phyloP scores from a whole-genome alignment of 1,140 invertebrate species.

The Solenopsis fugax region DNA sequence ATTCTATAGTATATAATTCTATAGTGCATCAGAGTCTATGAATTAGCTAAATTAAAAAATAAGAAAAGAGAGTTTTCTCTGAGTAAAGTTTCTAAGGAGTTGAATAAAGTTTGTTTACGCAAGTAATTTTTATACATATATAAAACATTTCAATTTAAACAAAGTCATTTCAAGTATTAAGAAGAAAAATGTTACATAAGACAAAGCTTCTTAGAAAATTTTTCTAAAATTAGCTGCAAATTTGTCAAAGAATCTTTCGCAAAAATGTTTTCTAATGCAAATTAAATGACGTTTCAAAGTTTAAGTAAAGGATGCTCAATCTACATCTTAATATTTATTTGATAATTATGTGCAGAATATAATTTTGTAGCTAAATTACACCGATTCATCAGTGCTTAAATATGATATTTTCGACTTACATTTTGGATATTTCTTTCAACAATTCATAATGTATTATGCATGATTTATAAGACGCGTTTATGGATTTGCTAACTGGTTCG shows the following conservation, averaged over 20 bases:
- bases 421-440: neutral
- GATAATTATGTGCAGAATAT: neutral
- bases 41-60: neutral
- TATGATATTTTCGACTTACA: neutral
- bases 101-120: neutral
- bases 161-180: neutral
- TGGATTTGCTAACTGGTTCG: neutral
- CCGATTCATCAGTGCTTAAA: neutral
- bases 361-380: neutral
- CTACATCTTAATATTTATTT: no score
- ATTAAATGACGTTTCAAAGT: neutral
- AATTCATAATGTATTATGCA: neutral
- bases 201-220: neutral
- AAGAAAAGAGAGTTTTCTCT: neutral
- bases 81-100: neutral
- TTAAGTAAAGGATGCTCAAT: neutral
- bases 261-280: neutral
- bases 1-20: neutral
- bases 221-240: neutral
- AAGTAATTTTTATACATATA: neutral
- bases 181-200: neutral
- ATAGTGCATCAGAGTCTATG: neutral
- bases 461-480: neutral
- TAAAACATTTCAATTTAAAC: neutral
- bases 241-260: neutral